These are phyloP conservation scores for Brenthis hecate DNA, from an alignment of 2,888 invertebrate genomes.

Conservation along the genomic window DNA sequence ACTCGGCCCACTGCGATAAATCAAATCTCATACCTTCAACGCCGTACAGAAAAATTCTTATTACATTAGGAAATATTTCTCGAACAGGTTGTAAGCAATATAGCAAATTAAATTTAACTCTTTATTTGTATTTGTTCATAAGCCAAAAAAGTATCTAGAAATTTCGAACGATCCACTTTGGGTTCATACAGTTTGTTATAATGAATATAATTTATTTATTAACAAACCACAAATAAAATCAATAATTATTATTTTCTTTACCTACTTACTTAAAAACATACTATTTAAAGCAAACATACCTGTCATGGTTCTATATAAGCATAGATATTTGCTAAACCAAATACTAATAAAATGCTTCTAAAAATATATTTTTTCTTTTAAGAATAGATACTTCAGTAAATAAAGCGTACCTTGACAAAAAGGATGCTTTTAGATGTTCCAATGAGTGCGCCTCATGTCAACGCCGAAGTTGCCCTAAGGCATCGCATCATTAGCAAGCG, in stretches of 20 bases:
- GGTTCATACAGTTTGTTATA: neutral
- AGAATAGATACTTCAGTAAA: constrained; percentile 28
- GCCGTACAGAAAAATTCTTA: constrained; percentile 74
- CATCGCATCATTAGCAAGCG: constrained; percentile 62
- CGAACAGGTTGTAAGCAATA: constrained; percentile 43
- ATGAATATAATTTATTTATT: too few species aligned
- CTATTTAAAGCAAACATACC: too few species aligned
- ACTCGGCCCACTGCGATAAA: constrained; percentile 72
- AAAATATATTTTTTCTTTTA: constrained; percentile 12
- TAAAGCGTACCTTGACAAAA: constrained; percentile 44
- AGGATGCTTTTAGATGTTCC: constrained; percentile 53
- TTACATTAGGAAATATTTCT: constrained; percentile 75
- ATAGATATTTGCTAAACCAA: too few species aligned
- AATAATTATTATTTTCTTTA: too few species aligned
- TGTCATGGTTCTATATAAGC: too few species aligned
- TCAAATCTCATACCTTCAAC: constrained; percentile 80
- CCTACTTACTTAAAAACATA: too few species aligned
- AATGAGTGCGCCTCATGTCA: constrained; percentile 55
- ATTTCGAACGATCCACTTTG: neutral
- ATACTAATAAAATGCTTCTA: neutral
- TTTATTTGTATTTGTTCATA: constrained; percentile 11
- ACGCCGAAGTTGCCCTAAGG: constrained; percentile 52
- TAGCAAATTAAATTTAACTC: constrained; percentile 31
- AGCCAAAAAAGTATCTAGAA: neutral
- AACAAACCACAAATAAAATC: neutral